Conservation (phyloP, 2,113 vertebrate species). For the Romanogobio albipinnatus region DNA sequence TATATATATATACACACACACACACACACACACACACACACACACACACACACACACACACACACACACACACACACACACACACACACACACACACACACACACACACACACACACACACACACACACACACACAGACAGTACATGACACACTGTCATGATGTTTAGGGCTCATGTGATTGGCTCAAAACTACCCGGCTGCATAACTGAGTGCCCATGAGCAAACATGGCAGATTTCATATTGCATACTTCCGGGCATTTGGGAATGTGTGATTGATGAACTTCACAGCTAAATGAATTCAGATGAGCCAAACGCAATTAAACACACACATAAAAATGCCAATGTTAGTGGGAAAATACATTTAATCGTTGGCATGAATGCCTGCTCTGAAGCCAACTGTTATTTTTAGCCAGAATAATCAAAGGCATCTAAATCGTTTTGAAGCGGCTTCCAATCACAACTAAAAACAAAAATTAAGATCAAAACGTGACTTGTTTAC, state of each 20-base stretch:
- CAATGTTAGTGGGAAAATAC: slow-evolving; percentile 12
- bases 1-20: no score
- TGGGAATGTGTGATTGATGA: slow-evolving; percentile 18
- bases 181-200: not conserved
- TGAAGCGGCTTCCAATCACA: not conserved
- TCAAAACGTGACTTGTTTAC: slow-evolving; percentile 1
- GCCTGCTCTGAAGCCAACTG: slow-evolving; percentile 8
- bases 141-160: no score
- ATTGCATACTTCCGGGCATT: not conserved
- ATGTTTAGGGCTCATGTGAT: not conserved
- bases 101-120: no score
- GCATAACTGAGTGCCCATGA: not conserved
- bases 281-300: slow-evolving; percentile 28
- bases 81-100: no score
- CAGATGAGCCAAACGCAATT: slow-evolving; percentile 10
- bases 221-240: not conserved
- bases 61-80: no score
- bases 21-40: no score
- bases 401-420: slow-evolving; percentile 30
- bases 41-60: no score
- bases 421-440: not conserved
- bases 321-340: not conserved
- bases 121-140: no score
- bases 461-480: not conserved
- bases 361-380: slow-evolving; percentile 8